These are phyloP conservation scores for Drosophila eohydei DNA, from an alignment of 2,888 invertebrate species.

Conservation along the genomic window DNA sequence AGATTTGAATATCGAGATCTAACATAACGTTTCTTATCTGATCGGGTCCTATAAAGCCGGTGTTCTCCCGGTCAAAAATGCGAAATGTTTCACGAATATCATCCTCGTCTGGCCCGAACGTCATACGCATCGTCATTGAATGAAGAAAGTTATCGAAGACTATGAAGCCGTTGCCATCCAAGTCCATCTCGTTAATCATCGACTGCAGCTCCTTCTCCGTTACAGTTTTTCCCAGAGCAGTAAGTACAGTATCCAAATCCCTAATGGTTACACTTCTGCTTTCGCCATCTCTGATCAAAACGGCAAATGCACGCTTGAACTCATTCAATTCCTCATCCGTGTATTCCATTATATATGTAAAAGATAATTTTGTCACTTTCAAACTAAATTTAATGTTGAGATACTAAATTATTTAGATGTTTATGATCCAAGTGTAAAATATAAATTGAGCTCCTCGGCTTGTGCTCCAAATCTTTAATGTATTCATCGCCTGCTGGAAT, in stretches of 20 bases:
- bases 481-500: conserved; percentile 5
- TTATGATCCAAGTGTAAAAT: background rate
- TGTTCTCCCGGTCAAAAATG: conserved; percentile 10
- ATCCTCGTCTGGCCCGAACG: conserved; percentile 18
- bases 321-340: background rate
- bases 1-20: conserved; percentile 7
- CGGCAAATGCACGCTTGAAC: background rate
- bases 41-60: background rate
- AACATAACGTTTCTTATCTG: background rate
- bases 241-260: conserved; percentile 5
- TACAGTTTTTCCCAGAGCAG: background rate
- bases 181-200: conserved; percentile 26
- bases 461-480: too few species aligned
- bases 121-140: conserved; percentile 6
- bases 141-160: conserved; percentile 2
- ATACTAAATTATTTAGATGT: background rate
- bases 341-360: conserved; percentile 2
- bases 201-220: conserved; percentile 25
- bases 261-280: background rate
- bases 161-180: conserved; percentile 21
- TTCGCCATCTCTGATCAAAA: background rate
- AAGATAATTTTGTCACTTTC: background rate
- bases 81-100: conserved; percentile 29
- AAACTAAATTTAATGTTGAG: too few species aligned
- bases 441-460: background rate